These are phyloP conservation scores for Epistrophe eligans DNA, from an alignment of 2,888 invertebrate genomes.

Conservation along the genomic window DNA sequence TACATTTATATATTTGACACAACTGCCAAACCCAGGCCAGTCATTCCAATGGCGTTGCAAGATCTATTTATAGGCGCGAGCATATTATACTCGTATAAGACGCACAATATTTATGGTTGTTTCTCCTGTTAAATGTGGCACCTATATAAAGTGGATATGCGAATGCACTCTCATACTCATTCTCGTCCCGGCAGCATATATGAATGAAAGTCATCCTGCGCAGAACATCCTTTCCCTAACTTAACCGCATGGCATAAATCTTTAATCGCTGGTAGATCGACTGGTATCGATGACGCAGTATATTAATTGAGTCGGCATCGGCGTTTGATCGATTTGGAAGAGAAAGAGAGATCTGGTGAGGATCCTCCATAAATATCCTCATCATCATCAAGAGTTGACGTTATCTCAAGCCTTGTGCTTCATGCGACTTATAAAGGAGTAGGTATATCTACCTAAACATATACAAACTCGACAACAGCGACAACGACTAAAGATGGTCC, in stretches of 20 bases:
- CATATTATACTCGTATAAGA: constrained; percentile 41
- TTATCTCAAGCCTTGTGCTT: constrained; percentile 58
- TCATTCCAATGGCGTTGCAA: constrained; percentile 46
- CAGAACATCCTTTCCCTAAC: constrained; percentile 36
- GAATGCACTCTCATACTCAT: constrained; percentile 51
- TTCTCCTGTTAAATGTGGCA: constrained; percentile 61
- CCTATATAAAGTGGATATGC: constrained; percentile 60
- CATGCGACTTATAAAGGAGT: constrained; percentile 52
- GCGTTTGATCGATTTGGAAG: constrained; percentile 75
- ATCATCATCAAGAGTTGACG: constrained; percentile 65
- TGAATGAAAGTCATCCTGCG: constrained; percentile 61
- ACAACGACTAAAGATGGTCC: constrained; percentile 12
- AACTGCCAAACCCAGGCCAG: constrained; percentile 48
- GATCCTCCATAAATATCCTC: constrained; percentile 70
- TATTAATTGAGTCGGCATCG: constrained; percentile 77
- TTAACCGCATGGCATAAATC: constrained; percentile 52
- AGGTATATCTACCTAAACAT: neutral
- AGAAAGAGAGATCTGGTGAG: constrained; percentile 11
- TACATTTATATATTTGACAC: constrained; percentile 57
- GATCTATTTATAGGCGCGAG: constrained; percentile 66
- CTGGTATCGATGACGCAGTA: constrained; percentile 69
- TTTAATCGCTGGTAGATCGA: constrained; percentile 70
- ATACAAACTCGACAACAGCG: constrained; percentile 11
- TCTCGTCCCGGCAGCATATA: constrained; percentile 2
- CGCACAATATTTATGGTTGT: constrained; percentile 64